Base-by-base conservation (phyloP, 2,113 vertebrate species). In the Okapia johnstoni region DNA sequence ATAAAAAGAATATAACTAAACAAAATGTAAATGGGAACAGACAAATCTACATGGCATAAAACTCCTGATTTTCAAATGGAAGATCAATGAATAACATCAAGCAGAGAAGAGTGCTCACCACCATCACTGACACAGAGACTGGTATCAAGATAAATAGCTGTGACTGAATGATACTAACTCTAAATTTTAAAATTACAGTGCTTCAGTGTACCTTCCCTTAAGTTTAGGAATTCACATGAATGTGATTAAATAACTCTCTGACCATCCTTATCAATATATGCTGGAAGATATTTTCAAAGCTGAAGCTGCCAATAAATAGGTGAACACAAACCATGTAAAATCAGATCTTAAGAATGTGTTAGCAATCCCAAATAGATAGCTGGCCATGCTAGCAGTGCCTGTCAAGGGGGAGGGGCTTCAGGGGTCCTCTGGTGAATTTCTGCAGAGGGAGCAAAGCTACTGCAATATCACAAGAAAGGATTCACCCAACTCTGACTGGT, bases 291-390 rank as follows among this genome's bases (percentile, higher is more conserved):
- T n/a, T 88, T 85, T 43, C 55, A 87, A 70, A 92, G 79, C 76
- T 7, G 17, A 54, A 54, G 40, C 11, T 0, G 50, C 30, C n/a
- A 33, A 54, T 2, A 52, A 43, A 70, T 40, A 94, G 46, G 76
- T 94, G 25, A 88, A 90, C 3, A 21, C 5, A 36, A 88, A 48
- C 36, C 43, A n/a, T 66, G 63, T 60, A 19, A 30, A 93, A 60
- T 40, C 66, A 40, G n/a, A 40, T 70, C 66, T 70, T 23, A 70
- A 4, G 23, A 77, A 11, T 0, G 8, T 10, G 12, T 1, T 6
- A 66, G 43, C 16, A 4, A 15, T 1, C 12, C 16, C 0, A 6
- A 1, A 12, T 33, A 77, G 7, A 19, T 0, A 15, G 48, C 17
- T 11, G 33, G 30, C 3, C 6, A 3, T 10, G 43, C 14, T 6